These are phyloP conservation scores for Heliconius nattereri DNA, from an alignment of 1,140 invertebrate genomes.

Conservation along the genomic window DNA sequence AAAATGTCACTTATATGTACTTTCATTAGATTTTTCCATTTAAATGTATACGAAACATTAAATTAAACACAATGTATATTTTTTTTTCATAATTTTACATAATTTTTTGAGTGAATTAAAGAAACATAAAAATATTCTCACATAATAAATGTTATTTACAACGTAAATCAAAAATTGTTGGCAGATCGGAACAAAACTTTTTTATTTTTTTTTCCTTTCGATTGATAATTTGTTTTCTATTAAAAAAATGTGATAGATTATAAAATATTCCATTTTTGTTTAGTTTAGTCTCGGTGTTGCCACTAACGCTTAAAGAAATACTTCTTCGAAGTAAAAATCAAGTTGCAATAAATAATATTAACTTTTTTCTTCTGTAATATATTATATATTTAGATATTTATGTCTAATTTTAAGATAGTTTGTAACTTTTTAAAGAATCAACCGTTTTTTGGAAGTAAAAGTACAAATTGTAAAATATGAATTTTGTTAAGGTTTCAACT, in stretches of 20 bases:
- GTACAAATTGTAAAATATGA: conserved; percentile 29
- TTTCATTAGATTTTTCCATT: background rate
- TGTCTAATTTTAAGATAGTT: conserved; percentile 47
- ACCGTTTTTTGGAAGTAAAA: conserved; percentile 24
- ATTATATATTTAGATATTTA: conserved; percentile 45
- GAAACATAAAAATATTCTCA: background rate
- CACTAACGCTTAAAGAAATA: conserved; percentile 16
- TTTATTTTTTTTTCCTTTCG: conserved; percentile 9
- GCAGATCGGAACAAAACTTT: background rate
- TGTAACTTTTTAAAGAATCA: conserved; percentile 21
- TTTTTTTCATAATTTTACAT: background rate
- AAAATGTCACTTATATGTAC: background rate
- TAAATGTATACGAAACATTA: conserved; percentile 8
- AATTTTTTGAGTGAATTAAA: background rate
- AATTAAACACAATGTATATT: background rate
- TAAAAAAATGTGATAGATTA: conserved; percentile 49
- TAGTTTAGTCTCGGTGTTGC: conserved; percentile 45
- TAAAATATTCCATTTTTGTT: conserved; percentile 57
- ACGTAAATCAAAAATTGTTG: background rate
- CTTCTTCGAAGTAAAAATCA: conserved; percentile 10
- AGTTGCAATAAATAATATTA: conserved; percentile 50
- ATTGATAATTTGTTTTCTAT: background rate
- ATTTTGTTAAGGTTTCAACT: conserved; percentile 26
- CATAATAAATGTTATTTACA: background rate
- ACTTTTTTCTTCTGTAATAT: conserved; percentile 39